Base-by-base conservation (phyloP, 2,113 vertebrate genomes). In the Brienomyrus longianalis region DNA sequence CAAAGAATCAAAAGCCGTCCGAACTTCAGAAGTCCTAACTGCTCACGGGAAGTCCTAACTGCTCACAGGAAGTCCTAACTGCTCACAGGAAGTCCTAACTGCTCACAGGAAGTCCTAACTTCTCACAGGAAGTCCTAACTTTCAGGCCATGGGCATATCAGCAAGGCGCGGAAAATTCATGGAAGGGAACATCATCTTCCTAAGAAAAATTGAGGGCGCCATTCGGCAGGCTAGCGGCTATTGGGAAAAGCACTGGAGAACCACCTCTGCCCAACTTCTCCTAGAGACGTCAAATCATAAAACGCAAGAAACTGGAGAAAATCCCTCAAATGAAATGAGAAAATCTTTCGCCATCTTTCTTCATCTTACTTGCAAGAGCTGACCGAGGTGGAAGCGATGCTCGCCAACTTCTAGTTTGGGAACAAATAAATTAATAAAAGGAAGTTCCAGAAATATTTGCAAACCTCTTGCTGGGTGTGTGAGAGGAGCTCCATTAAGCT, bases 401-500 rank as follows among this genome's bases (percentile, higher is more conserved):
- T 39, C 1, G 39, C 39, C 39, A 80, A 83, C 62, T 50, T 87
- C 50, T 39, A 87, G 51, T 87, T 84, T 84, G 83, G 83, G 48
- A 54, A 35, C 35, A 80, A 80, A 80, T 80, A 80, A 80, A 80
- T 80, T 80, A 87, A 87, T 31, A 87, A 87, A 91, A 91, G 91
- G 15, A 93, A 92, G 91, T 92, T 92, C 89, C 89, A 87, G 90
- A 93, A 91, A 92, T 90, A 90, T 90, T 90, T 91, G 59, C 87
- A 86, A 87, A 54, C 74, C 89, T 88, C 89, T 88, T 11, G 45
- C 51, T 88, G 51, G 86, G 88, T 56, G 89, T 35, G 89, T 35
- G 59, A 62, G 85, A n/a, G 89, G 80, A 88, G 91, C 91, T 94
- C 93, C 93, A 94, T 94, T 94, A 94, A 92, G 87, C 13, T 87